Evolutionary conservation across 23 tunicate species (phyloP).

Genomic region (Aplidium turbinatum): DNA sequence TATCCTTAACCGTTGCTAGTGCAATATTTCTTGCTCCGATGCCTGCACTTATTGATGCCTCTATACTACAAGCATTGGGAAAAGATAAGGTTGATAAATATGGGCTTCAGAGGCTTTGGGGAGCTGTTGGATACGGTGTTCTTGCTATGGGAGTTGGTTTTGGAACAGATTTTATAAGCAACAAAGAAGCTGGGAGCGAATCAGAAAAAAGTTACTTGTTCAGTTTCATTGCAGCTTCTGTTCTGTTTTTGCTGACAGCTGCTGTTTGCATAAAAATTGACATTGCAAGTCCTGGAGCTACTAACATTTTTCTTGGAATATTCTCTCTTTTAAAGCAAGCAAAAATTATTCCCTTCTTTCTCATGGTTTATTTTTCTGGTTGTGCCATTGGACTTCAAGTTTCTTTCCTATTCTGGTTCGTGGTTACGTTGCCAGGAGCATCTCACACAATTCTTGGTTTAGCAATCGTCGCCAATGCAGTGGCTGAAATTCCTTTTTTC

Average conservation of each 20-base stretch:
- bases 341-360: too few relatives aligned
- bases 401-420: too few relatives aligned
- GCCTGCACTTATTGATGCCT: constrained; percentile 36
- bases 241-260: background rate
- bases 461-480: too few relatives aligned
- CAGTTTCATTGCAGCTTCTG: background rate
- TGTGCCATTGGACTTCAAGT: too few relatives aligned
- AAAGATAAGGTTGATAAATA: constrained; percentile 11
- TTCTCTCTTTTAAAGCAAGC: too few relatives aligned
- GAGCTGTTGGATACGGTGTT: constrained; percentile 27
- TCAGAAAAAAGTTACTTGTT: background rate
- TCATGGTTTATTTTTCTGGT: too few relatives aligned
- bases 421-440: too few relatives aligned
- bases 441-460: too few relatives aligned
- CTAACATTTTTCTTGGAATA: too few relatives aligned
- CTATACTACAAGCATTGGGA: constrained; percentile 33
- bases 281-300: constrained; percentile 6
- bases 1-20: constrained; percentile 22
- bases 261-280: constrained; percentile 1
- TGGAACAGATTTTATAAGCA: constrained; percentile 2
- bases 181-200: too few relatives aligned
- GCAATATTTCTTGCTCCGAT: constrained; percentile 39
- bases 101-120: constrained; percentile 54
- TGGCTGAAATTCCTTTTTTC: too few relatives aligned
- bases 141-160: constrained; percentile 8